Evolutionary conservation across 2,888 invertebrate species (phyloP).

Genomic region (Amiota communis): DNA sequence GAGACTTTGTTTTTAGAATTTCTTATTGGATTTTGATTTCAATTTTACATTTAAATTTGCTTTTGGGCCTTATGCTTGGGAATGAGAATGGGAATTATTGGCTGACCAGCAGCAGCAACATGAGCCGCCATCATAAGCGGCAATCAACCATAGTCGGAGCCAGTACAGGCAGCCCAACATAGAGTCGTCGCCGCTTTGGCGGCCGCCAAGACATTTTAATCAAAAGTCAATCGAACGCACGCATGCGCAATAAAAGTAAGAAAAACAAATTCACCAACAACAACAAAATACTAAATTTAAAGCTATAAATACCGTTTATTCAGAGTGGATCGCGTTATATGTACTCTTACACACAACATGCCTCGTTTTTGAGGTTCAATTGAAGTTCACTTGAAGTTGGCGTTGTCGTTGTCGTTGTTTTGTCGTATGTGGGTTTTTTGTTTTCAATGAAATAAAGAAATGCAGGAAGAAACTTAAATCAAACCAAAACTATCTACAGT

Average conservation of each 20-base stretch:
- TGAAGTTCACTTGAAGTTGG: constrained; percentile 26
- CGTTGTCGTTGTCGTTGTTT: neutral
- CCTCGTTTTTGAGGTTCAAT: constrained; percentile 7
- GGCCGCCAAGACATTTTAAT: constrained; percentile 63
- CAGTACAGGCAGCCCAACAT: constrained; percentile 35
- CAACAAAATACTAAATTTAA: neutral
- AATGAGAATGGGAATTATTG: neutral
- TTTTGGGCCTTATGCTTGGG: neutral
- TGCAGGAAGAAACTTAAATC: neutral
- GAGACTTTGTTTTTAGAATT: constrained; percentile 18
- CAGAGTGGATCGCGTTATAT: neutral
- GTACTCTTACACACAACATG: neutral
- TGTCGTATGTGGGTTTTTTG: constrained; percentile 6
- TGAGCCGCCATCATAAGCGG: constrained; percentile 19
- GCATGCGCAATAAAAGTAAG: constrained; percentile 68
- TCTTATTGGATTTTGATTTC: constrained; percentile 48
- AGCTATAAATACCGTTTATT: constrained; percentile 48
- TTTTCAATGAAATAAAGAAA: neutral
- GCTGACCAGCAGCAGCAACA: constrained; percentile 21
- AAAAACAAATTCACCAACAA: constrained; percentile 36
- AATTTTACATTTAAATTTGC: constrained; percentile 5
- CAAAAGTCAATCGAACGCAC: constrained; percentile 70
- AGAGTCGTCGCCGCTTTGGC: constrained; percentile 37
- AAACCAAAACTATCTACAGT: neutral
- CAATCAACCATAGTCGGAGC: constrained; percentile 24